A percentile compares a stretch with the other conserved stretches of the same genome.
Evolutionary conservation across 2,888 invertebrate species (phyloP).

Genomic region (Drosophila cognata): DNA sequence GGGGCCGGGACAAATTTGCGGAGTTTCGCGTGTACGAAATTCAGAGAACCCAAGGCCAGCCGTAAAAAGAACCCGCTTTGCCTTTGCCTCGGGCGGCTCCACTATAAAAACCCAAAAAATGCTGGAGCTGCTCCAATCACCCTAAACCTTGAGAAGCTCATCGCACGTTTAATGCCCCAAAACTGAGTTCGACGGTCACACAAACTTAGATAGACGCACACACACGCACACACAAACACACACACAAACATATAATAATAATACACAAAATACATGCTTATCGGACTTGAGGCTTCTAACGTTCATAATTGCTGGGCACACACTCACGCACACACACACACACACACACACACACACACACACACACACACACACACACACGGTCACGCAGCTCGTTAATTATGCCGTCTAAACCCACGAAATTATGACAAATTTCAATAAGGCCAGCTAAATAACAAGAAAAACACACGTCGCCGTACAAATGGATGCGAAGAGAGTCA

Average conservation of each 20-base stretch:
- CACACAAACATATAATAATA: constrained; percentile 24
- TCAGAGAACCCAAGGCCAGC: constrained; percentile 43
- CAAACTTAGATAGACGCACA: constrained; percentile 28
- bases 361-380: constrained; percentile 30
- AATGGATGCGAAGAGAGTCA: constrained; percentile 54
- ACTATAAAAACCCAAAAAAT: constrained; percentile 4
- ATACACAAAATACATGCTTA: constrained; percentile 5
- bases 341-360: constrained; percentile 32
- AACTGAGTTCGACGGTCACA: constrained; percentile 23
- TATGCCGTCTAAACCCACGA: constrained; percentile 72
- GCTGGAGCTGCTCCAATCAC: constrained; percentile 36
- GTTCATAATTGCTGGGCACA: constrained; percentile 65
- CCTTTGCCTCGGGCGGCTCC: constrained; percentile 45
- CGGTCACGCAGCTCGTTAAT: constrained; percentile 65
- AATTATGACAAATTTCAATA: constrained; percentile 80
- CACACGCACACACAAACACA: not conserved
- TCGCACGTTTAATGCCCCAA: constrained; percentile 68
- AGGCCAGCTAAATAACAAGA: constrained; percentile 34
- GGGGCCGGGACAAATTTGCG: constrained; percentile 27
- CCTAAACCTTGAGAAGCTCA: constrained; percentile 70
- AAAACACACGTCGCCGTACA: constrained; percentile 9
- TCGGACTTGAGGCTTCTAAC: constrained; percentile 56
- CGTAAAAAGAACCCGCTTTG: constrained; percentile 47
- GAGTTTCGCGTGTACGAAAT: constrained; percentile 22
- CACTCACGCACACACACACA: constrained; percentile 33